These are phyloP conservation scores for Oryzias woworae DNA, from an alignment of 2,113 vertebrate genomes.

Conservation along the genomic window DNA sequence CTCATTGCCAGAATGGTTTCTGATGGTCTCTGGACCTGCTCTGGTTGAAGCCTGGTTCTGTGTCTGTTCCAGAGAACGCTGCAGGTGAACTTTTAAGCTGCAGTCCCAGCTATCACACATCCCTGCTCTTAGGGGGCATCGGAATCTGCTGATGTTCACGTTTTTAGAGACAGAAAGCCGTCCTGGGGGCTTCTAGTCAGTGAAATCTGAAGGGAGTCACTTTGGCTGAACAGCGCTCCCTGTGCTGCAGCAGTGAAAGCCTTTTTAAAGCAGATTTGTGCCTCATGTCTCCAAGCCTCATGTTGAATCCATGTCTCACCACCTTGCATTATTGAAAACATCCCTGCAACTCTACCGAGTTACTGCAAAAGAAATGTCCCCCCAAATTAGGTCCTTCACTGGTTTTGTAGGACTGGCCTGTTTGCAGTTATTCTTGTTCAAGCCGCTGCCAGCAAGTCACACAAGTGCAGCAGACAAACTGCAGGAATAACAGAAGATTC, in stretches of 20 bases:
- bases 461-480: conserved; percentile 28
- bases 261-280: conserved; percentile 40
- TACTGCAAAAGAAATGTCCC: conserved; percentile 37
- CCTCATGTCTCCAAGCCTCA: no score
- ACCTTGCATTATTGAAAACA: conserved; percentile 44
- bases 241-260: conserved; percentile 37
- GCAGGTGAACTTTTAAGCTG: conserved; percentile 32
- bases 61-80: conserved; percentile 25
- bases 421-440: conserved; percentile 34
- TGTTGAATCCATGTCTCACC: conserved; percentile 43
- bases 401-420: conserved; percentile 13
- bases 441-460: conserved; percentile 58
- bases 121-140: conserved; percentile 18
- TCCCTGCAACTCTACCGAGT: conserved; percentile 39
- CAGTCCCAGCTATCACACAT: conserved; percentile 6
- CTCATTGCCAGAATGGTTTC: conserved; percentile 44
- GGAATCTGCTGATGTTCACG: conserved; percentile 26
- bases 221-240: conserved; percentile 35
- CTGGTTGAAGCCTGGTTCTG: conserved; percentile 37
- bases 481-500: conserved; percentile 21
- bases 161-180: conserved; percentile 34
- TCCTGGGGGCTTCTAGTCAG: conserved; percentile 34
- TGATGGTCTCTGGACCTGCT: conserved; percentile 48
- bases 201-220: conserved; percentile 53
- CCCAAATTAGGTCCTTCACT: conserved; percentile 29